A percentile compares a stretch with the other conserved stretches of the same genome.
These are phyloP conservation scores for Tetropium fuscum DNA, from an alignment of 2,888 invertebrate genomes.

Conservation along the genomic window DNA sequence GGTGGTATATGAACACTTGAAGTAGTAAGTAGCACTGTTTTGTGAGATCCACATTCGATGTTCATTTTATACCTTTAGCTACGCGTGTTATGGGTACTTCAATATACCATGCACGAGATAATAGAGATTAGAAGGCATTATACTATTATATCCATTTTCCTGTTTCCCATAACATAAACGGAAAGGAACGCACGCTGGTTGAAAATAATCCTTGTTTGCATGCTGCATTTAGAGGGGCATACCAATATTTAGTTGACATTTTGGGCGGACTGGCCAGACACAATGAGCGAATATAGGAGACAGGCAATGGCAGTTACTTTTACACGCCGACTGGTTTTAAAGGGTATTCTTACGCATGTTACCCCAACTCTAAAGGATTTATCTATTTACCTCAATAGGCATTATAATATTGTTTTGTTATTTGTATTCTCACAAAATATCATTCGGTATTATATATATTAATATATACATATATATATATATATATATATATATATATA, in stretches of 20 bases:
- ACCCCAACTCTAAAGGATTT: constrained; percentile 48
- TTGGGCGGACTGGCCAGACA: constrained; percentile 57
- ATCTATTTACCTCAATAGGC: constrained; percentile 29
- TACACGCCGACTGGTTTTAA: constrained; percentile 55
- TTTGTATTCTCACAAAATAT: constrained; percentile 6
- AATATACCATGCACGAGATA: neutral
- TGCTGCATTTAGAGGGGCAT: constrained; percentile 49
- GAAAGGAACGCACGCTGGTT: constrained; percentile 39
- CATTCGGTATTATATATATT: too few relatives aligned
- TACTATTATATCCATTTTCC: constrained; percentile 43
- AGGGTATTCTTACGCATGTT: constrained; percentile 55
- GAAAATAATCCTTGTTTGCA: constrained; percentile 48
- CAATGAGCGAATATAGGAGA: constrained; percentile 49
- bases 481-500: too few relatives aligned
- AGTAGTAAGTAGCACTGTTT: too few relatives aligned
- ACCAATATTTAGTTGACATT: constrained; percentile 61
- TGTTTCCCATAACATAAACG: constrained; percentile 48
- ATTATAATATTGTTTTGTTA: constrained; percentile 11
- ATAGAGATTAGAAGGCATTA: constrained; percentile 36
- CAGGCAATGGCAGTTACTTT: constrained; percentile 52
- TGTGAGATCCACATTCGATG: neutral
- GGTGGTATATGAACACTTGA: too few relatives aligned
- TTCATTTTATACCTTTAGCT: constrained; percentile 10
- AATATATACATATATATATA: too few relatives aligned
- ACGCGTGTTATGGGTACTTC: constrained; percentile 3